phyloP scores from a whole-genome alignment of 1,140 invertebrate species.

The Ceratoteleas bidentatus region DNA sequence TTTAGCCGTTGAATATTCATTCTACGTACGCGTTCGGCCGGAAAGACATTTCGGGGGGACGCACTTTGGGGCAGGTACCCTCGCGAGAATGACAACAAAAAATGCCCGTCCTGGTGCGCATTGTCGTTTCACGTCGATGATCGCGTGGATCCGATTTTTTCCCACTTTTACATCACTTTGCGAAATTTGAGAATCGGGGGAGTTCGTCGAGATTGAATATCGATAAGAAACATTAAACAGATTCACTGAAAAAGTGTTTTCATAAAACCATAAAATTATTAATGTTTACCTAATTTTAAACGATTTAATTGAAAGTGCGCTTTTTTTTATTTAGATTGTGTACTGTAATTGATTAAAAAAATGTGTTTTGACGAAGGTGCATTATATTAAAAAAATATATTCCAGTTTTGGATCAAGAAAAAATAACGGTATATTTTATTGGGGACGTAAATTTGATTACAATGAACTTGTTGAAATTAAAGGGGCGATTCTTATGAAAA shows the following conservation, averaged over 20 bases:
- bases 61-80: constrained; percentile 74
- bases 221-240: neutral
- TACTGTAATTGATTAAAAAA: too few species aligned
- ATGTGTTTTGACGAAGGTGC: too few species aligned
- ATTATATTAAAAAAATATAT: too few species aligned
- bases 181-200: constrained; percentile 38
- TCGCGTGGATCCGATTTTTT: constrained; percentile 28
- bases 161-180: constrained; percentile 7
- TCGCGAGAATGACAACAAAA: constrained; percentile 57
- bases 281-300: too few species aligned
- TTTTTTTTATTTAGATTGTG: too few species aligned
- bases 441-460: too few species aligned
- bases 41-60: constrained; percentile 74
- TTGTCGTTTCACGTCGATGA: constrained; percentile 46
- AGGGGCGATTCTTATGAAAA: constrained; percentile 11
- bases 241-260: too few species aligned
- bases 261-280: too few species aligned
- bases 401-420: too few species aligned
- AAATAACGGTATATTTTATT: too few species aligned
- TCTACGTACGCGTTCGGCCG: constrained; percentile 76
- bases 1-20: constrained; percentile 71
- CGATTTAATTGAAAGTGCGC: too few species aligned
- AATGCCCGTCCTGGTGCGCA: constrained; percentile 40
- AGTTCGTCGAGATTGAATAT: neutral
- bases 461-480: too few species aligned